A percentile compares a stretch with the other conserved stretches of the same genome.
phyloP scores from a whole-genome alignment of 2,888 invertebrate species.

The Drosophila acutilabella region DNA sequence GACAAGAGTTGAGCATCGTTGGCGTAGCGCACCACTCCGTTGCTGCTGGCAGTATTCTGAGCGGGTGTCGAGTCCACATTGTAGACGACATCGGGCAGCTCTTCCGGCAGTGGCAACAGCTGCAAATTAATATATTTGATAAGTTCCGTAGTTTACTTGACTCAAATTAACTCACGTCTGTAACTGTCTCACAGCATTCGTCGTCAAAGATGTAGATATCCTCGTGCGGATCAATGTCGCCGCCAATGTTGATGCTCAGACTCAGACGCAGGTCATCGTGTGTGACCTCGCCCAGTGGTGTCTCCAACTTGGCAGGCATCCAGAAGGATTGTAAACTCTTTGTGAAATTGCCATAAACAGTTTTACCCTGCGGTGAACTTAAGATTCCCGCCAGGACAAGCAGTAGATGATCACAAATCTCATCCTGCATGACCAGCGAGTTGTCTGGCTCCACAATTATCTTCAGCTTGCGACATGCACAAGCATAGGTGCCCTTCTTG shows the following conservation, averaged over 20 bases:
- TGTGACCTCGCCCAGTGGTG: slow-evolving; percentile 63
- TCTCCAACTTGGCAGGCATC: slow-evolving; percentile 77
- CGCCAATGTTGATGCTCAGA: slow-evolving; percentile 62
- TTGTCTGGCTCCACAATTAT: slow-evolving; percentile 83
- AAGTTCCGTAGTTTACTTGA: not conserved
- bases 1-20: slow-evolving; percentile 79
- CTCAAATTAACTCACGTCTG: slow-evolving; percentile 53
- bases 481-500: slow-evolving; percentile 74
- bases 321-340: slow-evolving; percentile 80
- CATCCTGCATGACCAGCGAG: slow-evolving; percentile 82
- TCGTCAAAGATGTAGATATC: slow-evolving; percentile 81
- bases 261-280: slow-evolving; percentile 58
- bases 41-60: slow-evolving; percentile 29
- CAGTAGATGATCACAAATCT: slow-evolving; percentile 84
- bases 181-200: slow-evolving; percentile 57
- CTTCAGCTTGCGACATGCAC: slow-evolving; percentile 83
- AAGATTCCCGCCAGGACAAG: slow-evolving; percentile 82
- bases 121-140: not conserved
- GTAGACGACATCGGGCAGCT: slow-evolving; percentile 81
- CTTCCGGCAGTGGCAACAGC: slow-evolving; percentile 73
- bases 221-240: slow-evolving; percentile 60
- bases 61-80: slow-evolving; percentile 53
- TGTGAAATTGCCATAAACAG: slow-evolving; percentile 78
- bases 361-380: slow-evolving; percentile 73
- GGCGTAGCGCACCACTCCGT: slow-evolving; percentile 63